phyloP scores from a whole-genome alignment of 2,113 vertebrate species.

The Heterotis niloticus region DNA sequence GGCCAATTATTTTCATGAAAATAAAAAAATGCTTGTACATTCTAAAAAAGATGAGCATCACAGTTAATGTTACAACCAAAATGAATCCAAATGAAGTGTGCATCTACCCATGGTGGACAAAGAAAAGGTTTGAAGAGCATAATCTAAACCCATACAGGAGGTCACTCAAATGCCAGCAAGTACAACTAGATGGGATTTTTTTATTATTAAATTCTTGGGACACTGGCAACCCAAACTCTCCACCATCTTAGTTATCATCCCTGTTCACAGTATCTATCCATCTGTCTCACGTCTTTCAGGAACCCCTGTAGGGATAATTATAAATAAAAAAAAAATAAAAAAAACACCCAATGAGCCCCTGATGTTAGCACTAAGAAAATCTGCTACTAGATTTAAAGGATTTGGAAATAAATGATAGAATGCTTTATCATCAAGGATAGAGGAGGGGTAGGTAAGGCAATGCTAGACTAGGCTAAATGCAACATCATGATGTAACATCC shows the following conservation, averaged over 20 bases:
- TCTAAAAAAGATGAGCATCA: background rate
- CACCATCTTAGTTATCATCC: background rate
- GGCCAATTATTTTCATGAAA: background rate
- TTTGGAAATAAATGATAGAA: conserved; percentile 2
- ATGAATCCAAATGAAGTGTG: background rate
- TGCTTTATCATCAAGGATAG: background rate
- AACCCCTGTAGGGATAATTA: background rate
- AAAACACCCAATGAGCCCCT: background rate
- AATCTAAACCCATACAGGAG: background rate
- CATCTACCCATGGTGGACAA: background rate
- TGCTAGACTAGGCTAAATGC: background rate
- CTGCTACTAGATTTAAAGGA: background rate
- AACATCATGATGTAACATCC: background rate
- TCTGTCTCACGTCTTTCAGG: background rate
- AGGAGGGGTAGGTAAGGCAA: background rate
- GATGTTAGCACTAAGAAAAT: conserved; percentile 10
- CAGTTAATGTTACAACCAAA: background rate
- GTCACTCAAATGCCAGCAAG: background rate
- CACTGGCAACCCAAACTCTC: background rate
- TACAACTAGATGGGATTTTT: background rate
- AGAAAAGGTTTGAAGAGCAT: background rate
- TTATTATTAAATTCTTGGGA: background rate
- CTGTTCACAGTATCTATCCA: background rate
- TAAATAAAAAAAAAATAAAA: background rate
- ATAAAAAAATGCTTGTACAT: background rate